These are phyloP conservation scores for Strix aluco DNA, from an alignment of 2,113 vertebrate genomes.

Conservation along the genomic window DNA sequence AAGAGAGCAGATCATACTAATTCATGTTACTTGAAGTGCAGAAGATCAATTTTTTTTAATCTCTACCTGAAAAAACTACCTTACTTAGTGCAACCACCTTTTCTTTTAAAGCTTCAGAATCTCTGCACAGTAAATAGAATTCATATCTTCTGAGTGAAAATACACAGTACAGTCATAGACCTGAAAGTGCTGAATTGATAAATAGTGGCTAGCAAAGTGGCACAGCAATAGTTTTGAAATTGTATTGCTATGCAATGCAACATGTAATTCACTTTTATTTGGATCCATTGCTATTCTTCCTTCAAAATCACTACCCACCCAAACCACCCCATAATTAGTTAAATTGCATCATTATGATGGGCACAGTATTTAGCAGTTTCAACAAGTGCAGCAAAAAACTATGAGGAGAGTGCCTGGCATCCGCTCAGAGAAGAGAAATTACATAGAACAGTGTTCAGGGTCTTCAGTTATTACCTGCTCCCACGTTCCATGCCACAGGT, in stretches of 20 bases:
- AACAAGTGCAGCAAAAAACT: background rate
- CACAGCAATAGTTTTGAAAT: background rate
- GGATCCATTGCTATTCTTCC: background rate
- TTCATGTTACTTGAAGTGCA: background rate
- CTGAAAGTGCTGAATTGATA: background rate
- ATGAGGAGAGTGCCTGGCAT: background rate
- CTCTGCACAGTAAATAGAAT: background rate
- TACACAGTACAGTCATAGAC: background rate
- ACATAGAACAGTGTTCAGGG: background rate
- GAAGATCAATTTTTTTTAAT: background rate
- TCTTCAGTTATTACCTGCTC: conserved; percentile 63
- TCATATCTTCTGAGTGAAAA: background rate
- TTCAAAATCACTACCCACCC: background rate
- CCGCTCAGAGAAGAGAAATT: background rate
- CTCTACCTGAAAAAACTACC: background rate
- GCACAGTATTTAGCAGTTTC: background rate
- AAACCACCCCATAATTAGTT: background rate
- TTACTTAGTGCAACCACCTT: background rate
- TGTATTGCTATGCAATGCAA: background rate
- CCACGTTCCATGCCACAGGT: background rate
- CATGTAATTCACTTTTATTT: background rate
- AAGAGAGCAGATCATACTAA: background rate
- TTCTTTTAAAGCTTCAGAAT: background rate
- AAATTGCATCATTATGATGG: background rate
- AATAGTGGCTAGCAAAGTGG: background rate